Percentiles rank a stretch among this genome's conserved stretches.
Evolutionary conservation across 2,888 invertebrate genomes (phyloP).

Genomic region (Melanostoma scalare): DNA sequence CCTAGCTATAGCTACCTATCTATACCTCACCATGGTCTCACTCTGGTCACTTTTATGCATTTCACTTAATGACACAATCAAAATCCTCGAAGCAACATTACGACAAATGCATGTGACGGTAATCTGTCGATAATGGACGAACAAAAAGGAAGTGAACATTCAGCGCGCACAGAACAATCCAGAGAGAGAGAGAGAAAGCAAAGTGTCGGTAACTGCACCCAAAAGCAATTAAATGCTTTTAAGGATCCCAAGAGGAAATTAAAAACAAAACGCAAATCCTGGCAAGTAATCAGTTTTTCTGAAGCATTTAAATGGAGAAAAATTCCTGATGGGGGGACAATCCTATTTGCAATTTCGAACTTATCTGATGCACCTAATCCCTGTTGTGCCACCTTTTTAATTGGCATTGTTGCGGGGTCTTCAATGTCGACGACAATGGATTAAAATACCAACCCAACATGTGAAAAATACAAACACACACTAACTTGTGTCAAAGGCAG

Average conservation of each 20-base stretch:
- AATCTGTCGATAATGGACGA: constrained; percentile 71
- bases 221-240: constrained; percentile 72
- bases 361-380: constrained; percentile 72
- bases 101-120: constrained; percentile 69
- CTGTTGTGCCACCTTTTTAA: constrained; percentile 69
- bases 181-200: neutral
- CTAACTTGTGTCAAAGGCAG: constrained; percentile 5
- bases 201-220: constrained; percentile 70
- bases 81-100: constrained; percentile 59
- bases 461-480: neutral
- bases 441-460: constrained; percentile 15
- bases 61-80: constrained; percentile 71
- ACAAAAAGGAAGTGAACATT: constrained; percentile 39
- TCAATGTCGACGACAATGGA: constrained; percentile 31
- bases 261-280: constrained; percentile 71
- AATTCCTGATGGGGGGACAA: constrained; percentile 22
- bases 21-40: neutral
- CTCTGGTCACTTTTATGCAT: constrained; percentile 66
- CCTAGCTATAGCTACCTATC: neutral
- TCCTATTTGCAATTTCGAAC: constrained; percentile 63
- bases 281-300: constrained; percentile 60
- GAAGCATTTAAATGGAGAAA: constrained; percentile 18
- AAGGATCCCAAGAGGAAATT: constrained; percentile 72
- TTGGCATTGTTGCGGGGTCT: constrained; percentile 44
- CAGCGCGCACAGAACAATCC: neutral